Evolutionary conservation across 2,888 invertebrate species (phyloP).

Genomic region (Anodontia alba): DNA sequence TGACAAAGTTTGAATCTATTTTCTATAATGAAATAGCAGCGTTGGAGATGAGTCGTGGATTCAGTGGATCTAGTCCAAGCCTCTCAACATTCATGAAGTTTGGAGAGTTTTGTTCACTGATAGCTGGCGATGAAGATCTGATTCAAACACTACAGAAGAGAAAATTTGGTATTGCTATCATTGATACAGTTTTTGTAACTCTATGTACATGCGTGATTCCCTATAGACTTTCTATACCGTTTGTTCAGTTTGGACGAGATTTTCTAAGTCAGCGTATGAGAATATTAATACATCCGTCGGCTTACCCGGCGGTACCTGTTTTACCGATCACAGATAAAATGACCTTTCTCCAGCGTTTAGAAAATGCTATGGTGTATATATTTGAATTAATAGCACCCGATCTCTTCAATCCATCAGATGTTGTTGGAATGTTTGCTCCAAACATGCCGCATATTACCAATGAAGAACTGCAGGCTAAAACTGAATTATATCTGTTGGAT

Average conservation of each 20-base stretch:
- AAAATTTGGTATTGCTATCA: not conserved
- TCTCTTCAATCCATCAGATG: constrained; percentile 35
- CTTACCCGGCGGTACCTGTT: not conserved
- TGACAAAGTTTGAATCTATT: not conserved
- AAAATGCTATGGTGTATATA: not conserved
- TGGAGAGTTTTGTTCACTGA: not conserved
- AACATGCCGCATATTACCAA: constrained; percentile 44
- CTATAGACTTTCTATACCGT: not conserved
- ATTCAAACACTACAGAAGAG: not conserved
- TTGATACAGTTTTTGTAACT: not conserved
- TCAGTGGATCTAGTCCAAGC: not conserved
- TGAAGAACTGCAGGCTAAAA: no score
- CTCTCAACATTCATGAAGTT: not conserved
- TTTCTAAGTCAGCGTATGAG: no score
- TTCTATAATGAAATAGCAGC: not conserved
- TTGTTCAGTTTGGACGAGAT: not conserved
- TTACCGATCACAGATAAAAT: not conserved
- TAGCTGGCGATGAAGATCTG: not conserved
- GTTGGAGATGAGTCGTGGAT: not conserved
- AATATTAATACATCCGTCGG: no score
- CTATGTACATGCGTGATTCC: not conserved
- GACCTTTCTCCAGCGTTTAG: not conserved
- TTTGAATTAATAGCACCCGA: not conserved
- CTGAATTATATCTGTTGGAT: no score
- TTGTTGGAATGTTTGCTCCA: constrained; percentile 52